phyloP scores from a whole-genome alignment of 2,113 vertebrate genomes.

The Neotoma lepida region DNA sequence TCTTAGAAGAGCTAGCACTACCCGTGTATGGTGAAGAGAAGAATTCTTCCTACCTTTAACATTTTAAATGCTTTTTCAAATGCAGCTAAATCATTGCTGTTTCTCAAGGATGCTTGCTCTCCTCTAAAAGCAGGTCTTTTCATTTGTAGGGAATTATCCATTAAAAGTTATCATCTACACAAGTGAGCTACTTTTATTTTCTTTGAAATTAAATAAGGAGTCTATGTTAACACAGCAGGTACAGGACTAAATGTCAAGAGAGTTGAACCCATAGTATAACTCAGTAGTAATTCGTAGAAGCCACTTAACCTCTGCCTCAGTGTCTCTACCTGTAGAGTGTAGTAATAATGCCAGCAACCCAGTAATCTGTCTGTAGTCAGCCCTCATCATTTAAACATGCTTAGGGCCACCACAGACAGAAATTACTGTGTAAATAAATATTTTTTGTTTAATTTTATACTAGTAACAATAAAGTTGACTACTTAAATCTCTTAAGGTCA shows the following conservation, averaged over 20 bases:
- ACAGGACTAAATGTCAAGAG: conserved; percentile 42
- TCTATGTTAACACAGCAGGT: not conserved
- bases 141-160: conserved; percentile 51
- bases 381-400: conserved; percentile 50
- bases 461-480: conserved; percentile 35
- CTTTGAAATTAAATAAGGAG: conserved; percentile 37
- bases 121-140: conserved; percentile 30
- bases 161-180: conserved; percentile 20
- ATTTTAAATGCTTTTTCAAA: conserved; percentile 48
- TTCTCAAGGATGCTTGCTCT: conserved; percentile 6
- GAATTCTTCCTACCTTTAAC: not conserved
- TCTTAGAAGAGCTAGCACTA: conserved; percentile 40
- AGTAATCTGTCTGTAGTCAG: conserved; percentile 54
- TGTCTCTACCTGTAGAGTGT: conserved; percentile 62
- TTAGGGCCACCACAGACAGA: conserved; percentile 46
- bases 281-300: conserved; percentile 63
- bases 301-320: conserved; percentile 51
- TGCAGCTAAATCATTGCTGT: conserved; percentile 14
- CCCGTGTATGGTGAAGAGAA: not conserved
- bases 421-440: conserved; percentile 26
- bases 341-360: conserved; percentile 9
- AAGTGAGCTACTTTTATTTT: conserved; percentile 47
- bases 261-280: conserved; percentile 44
- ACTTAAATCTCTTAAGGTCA: conserved; percentile 43
- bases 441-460: conserved; percentile 49